These are phyloP conservation scores for Ammodytes marinus DNA, from an alignment of 2,113 vertebrate genomes.

Conservation along the genomic window DNA sequence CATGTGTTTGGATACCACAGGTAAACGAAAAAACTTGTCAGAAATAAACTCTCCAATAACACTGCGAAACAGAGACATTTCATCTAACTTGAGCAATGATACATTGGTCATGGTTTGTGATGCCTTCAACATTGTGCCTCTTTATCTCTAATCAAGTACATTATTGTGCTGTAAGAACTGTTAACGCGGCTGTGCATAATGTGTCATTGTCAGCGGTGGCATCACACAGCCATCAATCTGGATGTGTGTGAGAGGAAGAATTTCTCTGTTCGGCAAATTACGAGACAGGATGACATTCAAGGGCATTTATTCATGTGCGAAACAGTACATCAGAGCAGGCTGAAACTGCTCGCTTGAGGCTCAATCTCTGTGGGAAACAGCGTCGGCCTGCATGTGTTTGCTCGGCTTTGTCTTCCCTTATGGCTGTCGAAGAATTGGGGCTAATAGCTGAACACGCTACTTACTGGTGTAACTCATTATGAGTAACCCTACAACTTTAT, in stretches of 20 bases:
- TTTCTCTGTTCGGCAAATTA: conserved; percentile 73
- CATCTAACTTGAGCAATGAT: conserved; percentile 30
- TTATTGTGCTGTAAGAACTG: conserved; percentile 34
- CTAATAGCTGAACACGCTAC: conserved; percentile 42
- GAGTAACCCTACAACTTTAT: conserved; percentile 8
- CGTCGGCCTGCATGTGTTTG: conserved; percentile 40
- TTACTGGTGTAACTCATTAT: conserved; percentile 38
- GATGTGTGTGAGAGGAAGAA: conserved; percentile 60
- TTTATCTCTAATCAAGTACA: conserved; percentile 63
- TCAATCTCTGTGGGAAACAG: conserved; percentile 56
- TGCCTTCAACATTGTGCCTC: conserved; percentile 50
- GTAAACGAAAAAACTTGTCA: conserved; percentile 65
- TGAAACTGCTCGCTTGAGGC: conserved; percentile 55
- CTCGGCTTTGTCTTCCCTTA: conserved; percentile 54
- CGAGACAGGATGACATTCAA: conserved; percentile 73
- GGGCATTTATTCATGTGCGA: conserved; percentile 79
- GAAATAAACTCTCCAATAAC: conserved; percentile 60
- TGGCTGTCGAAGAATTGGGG: conserved; percentile 44
- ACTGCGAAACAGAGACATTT: conserved; percentile 56
- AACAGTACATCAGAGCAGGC: conserved; percentile 69
- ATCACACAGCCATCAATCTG: conserved; percentile 53
- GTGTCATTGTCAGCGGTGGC: conserved; percentile 59
- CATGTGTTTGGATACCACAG: conserved; percentile 49
- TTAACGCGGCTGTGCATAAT: conserved; percentile 56
- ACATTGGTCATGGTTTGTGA: conserved; percentile 58